Evolutionary conservation across 1,140 invertebrate species (phyloP).

Genomic region (Hycleus phaleratus): DNA sequence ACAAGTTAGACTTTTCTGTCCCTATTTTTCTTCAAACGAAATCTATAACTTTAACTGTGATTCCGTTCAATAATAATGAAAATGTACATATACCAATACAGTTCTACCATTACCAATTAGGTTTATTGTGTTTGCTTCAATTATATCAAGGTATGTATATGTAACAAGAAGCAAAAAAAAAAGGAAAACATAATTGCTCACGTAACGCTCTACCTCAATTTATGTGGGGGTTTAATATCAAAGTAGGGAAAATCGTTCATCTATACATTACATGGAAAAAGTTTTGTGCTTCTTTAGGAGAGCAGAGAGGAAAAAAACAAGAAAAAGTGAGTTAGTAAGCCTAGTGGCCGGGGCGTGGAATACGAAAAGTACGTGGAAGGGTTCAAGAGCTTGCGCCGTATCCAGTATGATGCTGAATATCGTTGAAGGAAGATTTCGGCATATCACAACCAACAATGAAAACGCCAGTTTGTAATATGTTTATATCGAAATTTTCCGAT

Average conservation of each 20-base stretch:
- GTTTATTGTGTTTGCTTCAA: no score
- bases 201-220: constrained; percentile 5
- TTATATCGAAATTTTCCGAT: no score
- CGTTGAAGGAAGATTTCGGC: background rate
- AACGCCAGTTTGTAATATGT: no score
- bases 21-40: background rate
- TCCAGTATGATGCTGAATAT: constrained; percentile 19
- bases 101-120: no score
- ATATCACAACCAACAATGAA: no score
- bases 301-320: constrained; percentile 22
- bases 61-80: background rate
- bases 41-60: background rate
- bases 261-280: constrained; percentile 18
- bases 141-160: no score
- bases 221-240: constrained; percentile 7
- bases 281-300: constrained; percentile 5
- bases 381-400: constrained; percentile 30
- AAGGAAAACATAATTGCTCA: constrained; percentile 14
- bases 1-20: constrained; percentile 30
- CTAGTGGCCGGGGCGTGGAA: constrained; percentile 34
- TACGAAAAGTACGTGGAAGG: constrained; percentile 27
- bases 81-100: no score
- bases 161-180: background rate
- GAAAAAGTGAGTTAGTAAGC: constrained; percentile 35
- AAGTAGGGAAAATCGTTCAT: constrained; percentile 14